These are phyloP conservation scores for Drosophila sproati DNA, from an alignment of 1,140 invertebrate species.

Conservation along the genomic window DNA sequence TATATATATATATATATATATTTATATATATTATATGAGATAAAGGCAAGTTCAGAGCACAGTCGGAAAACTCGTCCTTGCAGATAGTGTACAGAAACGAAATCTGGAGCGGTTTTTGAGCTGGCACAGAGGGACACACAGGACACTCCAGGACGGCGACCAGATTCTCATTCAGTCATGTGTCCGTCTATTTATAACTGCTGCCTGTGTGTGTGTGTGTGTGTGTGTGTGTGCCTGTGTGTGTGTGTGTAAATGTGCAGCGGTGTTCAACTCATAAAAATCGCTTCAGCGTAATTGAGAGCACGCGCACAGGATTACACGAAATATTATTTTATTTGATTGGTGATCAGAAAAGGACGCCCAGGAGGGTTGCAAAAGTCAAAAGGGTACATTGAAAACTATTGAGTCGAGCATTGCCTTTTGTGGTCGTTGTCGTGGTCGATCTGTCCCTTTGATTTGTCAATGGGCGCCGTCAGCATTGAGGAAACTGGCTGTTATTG, in stretches of 20 bases:
- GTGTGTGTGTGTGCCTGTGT: not conserved
- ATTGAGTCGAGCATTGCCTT: conserved; percentile 2
- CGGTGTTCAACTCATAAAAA: conserved; percentile 33
- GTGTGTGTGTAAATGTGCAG: conserved; percentile 13
- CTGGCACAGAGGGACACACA: not conserved
- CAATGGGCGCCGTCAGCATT: not conserved
- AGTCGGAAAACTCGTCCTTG: not conserved
- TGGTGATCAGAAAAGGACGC: conserved; percentile 24
- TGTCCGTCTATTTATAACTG: not conserved
- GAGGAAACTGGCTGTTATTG: not conserved
- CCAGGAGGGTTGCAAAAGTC: conserved; percentile 50
- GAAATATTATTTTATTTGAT: conserved; percentile 62
- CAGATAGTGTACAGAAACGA: not conserved
- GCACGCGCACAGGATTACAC: conserved; percentile 73
- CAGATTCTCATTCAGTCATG: conserved; percentile 14
- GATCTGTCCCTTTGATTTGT: conserved; percentile 9
- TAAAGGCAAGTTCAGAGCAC: not conserved
- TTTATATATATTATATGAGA: too few species aligned
- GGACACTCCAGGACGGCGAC: not conserved
- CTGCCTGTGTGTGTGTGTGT: not conserved
- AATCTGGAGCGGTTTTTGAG: conserved; percentile 2
- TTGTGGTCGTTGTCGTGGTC: conserved; percentile 13
- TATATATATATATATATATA: too few species aligned
- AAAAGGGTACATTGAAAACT: conserved; percentile 37
- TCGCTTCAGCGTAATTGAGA: conserved; percentile 72